phyloP scores from a whole-genome alignment of 2,113 vertebrate species.

The Caloenas nicobarica region DNA sequence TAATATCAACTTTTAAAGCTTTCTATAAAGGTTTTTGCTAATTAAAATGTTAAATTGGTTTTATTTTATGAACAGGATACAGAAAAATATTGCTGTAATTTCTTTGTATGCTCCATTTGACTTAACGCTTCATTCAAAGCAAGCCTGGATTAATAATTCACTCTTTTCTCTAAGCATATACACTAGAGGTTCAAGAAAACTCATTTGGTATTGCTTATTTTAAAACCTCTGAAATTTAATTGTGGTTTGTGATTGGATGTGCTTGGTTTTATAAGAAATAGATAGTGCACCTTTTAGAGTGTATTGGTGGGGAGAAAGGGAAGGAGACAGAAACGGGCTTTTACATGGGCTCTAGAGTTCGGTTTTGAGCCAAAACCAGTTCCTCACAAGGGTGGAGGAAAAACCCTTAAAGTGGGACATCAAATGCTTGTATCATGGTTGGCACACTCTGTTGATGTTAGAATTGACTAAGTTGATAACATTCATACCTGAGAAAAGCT shows the following conservation, averaged over 20 bases:
- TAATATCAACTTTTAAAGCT: neutral
- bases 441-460: neutral
- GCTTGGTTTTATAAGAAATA: neutral
- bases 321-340: neutral
- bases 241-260: neutral
- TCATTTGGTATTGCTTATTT: neutral
- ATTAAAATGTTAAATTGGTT: slow-evolving; percentile 16
- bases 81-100: neutral
- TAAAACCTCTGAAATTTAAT: neutral
- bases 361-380: neutral
- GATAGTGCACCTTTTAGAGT: neutral
- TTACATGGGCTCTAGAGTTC: neutral
- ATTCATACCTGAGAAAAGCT: neutral
- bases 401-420: neutral
- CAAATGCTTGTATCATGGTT: neutral
- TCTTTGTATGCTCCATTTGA: neutral
- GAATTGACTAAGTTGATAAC: neutral
- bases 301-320: neutral
- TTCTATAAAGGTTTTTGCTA: neutral
- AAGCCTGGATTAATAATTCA: neutral
- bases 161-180: neutral
- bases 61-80: neutral
- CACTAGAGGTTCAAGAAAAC: neutral
- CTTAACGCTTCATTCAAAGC: neutral
- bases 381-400: neutral